These are phyloP conservation scores for Chaetodon trifascialis DNA, from an alignment of 2,113 vertebrate genomes.

Conservation along the genomic window DNA sequence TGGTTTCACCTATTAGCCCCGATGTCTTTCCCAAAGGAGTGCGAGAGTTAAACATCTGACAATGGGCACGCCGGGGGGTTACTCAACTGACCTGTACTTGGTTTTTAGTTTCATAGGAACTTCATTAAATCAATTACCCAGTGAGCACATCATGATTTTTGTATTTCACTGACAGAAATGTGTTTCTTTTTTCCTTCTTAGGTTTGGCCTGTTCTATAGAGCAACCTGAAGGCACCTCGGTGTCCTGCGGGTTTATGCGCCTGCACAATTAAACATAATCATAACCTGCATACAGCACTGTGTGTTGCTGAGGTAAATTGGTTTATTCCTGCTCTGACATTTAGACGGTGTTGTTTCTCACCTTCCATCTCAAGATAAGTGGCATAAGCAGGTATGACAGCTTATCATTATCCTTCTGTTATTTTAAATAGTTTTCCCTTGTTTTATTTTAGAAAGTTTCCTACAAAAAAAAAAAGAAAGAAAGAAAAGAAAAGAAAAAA, in stretches of 20 bases:
- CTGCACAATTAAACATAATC: constrained; percentile 40
- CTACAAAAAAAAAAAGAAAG: no score
- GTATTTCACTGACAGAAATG: constrained; percentile 5
- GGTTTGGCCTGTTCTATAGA: background rate
- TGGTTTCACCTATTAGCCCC: constrained; percentile 92
- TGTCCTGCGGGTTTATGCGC: background rate
- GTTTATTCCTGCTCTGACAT: constrained; percentile 37
- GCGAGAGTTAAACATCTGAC: constrained; percentile 90
- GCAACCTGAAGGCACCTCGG: background rate
- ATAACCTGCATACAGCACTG: constrained; percentile 3
- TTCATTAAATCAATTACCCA: constrained; percentile 96
- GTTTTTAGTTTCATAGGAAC: constrained; percentile 93
- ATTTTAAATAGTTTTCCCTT: background rate
- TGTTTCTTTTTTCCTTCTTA: background rate
- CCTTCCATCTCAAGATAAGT: constrained; percentile 4
- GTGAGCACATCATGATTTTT: constrained; percentile 90
- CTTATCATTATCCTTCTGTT: background rate
- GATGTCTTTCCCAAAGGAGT: constrained; percentile 90
- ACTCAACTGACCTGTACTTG: constrained; percentile 90
- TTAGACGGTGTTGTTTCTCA: constrained; percentile 14
- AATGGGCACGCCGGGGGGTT: constrained; percentile 88
- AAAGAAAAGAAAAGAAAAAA: no score
- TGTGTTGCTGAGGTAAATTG: background rate
- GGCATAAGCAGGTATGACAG: background rate
- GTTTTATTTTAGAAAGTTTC: background rate